Base-by-base conservation (phyloP, 2,888 invertebrate genomes). In the Eilema griseolum region DNA sequence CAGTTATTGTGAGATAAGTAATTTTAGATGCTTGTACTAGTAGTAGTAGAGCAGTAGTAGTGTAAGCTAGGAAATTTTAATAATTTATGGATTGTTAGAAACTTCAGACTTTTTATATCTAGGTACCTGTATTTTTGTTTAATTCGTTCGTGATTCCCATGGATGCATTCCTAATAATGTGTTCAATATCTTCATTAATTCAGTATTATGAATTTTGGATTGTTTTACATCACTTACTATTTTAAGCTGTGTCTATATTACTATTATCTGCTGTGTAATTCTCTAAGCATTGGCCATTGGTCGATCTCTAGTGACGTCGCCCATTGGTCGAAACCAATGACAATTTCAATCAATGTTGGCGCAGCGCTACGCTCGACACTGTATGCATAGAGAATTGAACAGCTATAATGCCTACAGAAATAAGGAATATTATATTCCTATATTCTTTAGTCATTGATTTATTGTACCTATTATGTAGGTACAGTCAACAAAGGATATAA, bases 161-260 rank as follows among this genome's bases (percentile, higher is more conserved):
- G 61, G 37, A 67, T 52, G 24, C 46, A 59, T 61, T 70, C 67
- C 61, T 66, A 33, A 64, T 60, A 31, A 26, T 74, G 66, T 80
- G 72, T 81, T 78, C 62, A 80, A 31, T 41, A 46, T 46, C 31
- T 67, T 56, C 52, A 28, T n/a, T 33, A 12, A 63, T 61, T 20
- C 71, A 79, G 73, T 81, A 70, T 71, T 81, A 66, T 41, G 59
- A 52, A 26, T 73, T 69, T 60, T 67, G 66, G 41, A 70, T 57
- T 78, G 67, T 75, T 67, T 20, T 61, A 61, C 20, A 11, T 61
- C 12, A 61, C n/a, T 59, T 10, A 1, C 14, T 59, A 14, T 52
- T 52, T 52, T n/a, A n/a, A 52, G 52, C 52, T 46, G 46, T 41
- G 41, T 41, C 41, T 41, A 41, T 16, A 41, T 41, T 37, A 37